Base-by-base conservation (phyloP, 2,888 invertebrate species). In the Tinea semifulvella region DNA sequence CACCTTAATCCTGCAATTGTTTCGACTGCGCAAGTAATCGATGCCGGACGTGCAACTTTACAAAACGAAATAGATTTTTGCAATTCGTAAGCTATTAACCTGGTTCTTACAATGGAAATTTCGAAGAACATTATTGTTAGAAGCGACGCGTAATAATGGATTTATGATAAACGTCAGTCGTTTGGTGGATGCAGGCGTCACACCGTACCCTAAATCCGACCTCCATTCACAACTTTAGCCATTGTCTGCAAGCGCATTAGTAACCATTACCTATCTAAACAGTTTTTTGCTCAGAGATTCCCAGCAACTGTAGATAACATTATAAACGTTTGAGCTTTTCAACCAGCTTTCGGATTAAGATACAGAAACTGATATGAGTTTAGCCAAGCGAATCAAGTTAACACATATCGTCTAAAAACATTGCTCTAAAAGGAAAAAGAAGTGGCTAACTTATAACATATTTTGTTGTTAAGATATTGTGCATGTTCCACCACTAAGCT, bases 21-120 rank as follows among this genome's bases (percentile, higher is more conserved):
- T 47, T 50, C 51, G 31, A 28, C 16, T 19, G 58, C 56, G 63
- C 60, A 61, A 70, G 76, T 71, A 73, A 76, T 65, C 61, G 70
- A 75, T 67, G 65, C 76, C 75, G 74, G 76, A 76, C 65, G 62
- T 65, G 46, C 42, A 50, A 54, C 50, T 59, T 61, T 54, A 53
- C 50, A 54, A 53, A 42, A 43, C 43, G 45, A 36, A 25, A 46
- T 44, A 28, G 2, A 11, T 31, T 16, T 19, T 18, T 31, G 46
- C 48, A 31, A 42, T 40, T 17, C 13, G 25, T 19, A 27, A 27
- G 20, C 22, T 43, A 48, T 48, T 56, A 58, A 53, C 53, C 53
- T 49, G 48, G 52, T 54, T 52, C 45, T 50, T 42, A 55, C 58
- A 58, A 60, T 51, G 50, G 48, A 48, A 46, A 44, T 50, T 57